Percentiles rank a stretch among this genome's conserved stretches.
These are phyloP conservation scores for Dolichomitus sp. DNA, from an alignment of 2,888 invertebrate genomes.

Conservation along the genomic window DNA sequence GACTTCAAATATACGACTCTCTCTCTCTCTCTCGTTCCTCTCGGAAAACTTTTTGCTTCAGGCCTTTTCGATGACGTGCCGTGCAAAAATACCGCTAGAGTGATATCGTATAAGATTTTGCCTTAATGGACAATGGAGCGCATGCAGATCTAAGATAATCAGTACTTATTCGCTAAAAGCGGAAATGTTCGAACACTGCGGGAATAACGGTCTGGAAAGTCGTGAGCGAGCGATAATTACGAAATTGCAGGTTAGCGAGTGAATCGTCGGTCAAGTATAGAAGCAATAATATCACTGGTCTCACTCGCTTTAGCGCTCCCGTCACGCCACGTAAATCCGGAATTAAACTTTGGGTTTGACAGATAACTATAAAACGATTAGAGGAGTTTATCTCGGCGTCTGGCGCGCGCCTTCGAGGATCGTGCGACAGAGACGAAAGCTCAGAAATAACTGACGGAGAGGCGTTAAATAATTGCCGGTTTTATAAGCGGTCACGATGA, in stretches of 20 bases:
- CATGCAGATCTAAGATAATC: conserved; percentile 7
- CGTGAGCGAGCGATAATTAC: conserved; percentile 53
- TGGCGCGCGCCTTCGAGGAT: conserved; percentile 9
- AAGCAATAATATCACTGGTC: conserved; percentile 48
- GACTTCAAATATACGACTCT: conserved; percentile 18
- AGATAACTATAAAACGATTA: conserved; percentile 62
- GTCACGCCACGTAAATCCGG: conserved; percentile 57
- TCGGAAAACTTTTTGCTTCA: not conserved
- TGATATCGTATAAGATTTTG: not conserved
- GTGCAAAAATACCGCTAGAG: not conserved
- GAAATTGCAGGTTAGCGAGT: conserved; percentile 59
- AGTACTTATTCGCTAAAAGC: not conserved
- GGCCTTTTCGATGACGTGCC: not conserved
- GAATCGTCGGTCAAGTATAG: conserved; percentile 26
- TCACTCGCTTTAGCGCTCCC: conserved; percentile 26
- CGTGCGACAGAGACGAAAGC: not conserved
- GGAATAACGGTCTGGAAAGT: not conserved
- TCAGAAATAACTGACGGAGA: conserved; percentile 21
- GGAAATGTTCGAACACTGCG: conserved; percentile 11
- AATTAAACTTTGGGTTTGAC: conserved; percentile 58
- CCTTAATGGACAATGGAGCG: not conserved
- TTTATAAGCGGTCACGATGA: conserved; percentile 16
- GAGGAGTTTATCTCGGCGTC: conserved; percentile 41
- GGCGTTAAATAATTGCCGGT: conserved; percentile 51
- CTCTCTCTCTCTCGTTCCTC: not conserved